phyloP scores from a whole-genome alignment of 2,888 invertebrate genomes.

The Dexiosoma caninum region DNA sequence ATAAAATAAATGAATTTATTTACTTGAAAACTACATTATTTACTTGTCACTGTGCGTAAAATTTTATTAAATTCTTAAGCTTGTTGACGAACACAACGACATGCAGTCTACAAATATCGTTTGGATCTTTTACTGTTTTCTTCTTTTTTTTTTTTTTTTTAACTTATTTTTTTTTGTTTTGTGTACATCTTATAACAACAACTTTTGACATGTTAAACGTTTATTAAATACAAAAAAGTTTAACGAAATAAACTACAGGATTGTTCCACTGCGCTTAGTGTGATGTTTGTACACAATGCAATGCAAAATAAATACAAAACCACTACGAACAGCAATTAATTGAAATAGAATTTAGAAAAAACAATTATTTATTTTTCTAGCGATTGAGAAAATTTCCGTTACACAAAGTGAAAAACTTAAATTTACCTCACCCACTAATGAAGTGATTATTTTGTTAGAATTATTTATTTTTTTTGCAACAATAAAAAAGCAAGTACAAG shows the following conservation, averaged over 20 bases:
- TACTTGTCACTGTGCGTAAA: constrained; percentile 41
- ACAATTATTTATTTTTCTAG: not conserved
- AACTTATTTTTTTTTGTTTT: not conserved
- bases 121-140: not conserved
- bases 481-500: constrained; percentile 1
- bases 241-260: constrained; percentile 26
- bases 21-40: not conserved
- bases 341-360: constrained; percentile 11
- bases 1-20: constrained; percentile 34
- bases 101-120: constrained; percentile 50
- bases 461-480: not conserved
- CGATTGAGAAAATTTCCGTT: constrained; percentile 47
- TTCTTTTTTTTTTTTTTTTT: not conserved
- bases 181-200: too few relatives aligned
- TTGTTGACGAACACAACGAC: constrained; percentile 15
- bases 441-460: too few relatives aligned
- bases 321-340: constrained; percentile 28
- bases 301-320: constrained; percentile 2
- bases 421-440: constrained; percentile 42
- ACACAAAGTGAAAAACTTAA: constrained; percentile 5
- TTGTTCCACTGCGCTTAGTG: constrained; percentile 19
- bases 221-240: constrained; percentile 21
- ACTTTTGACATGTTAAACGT: constrained; percentile 44
- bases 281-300: not conserved
- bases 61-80: constrained; percentile 1